phyloP scores from a whole-genome alignment of 2,888 invertebrate species.

The Amphipoea lucens region DNA sequence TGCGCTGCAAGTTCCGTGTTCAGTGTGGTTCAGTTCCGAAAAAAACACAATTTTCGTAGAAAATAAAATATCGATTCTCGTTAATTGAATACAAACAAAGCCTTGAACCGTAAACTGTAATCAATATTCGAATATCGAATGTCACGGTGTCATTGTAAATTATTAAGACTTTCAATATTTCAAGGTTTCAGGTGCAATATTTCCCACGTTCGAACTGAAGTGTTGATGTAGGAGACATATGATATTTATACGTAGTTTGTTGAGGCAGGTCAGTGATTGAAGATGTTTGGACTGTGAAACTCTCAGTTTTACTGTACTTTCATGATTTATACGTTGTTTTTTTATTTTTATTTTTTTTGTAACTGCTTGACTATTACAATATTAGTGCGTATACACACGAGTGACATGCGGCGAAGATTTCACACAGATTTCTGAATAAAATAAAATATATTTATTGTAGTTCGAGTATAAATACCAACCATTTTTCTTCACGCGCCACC shows the following conservation, averaged over 20 bases:
- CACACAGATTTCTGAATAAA: no score
- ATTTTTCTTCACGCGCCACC: no score
- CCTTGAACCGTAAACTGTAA: conserved; percentile 31
- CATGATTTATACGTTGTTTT: background rate
- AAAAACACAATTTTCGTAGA: background rate
- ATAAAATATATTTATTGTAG: no score
- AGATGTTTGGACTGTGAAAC: background rate
- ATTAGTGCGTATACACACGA: background rate
- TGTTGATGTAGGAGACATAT: background rate
- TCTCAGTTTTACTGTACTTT: background rate
- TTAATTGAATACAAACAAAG: conserved; percentile 9
- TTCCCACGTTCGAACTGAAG: background rate
- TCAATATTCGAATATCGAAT: conserved; percentile 32
- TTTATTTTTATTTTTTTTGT: background rate
- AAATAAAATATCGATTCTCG: conserved; percentile 23
- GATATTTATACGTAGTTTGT: background rate
- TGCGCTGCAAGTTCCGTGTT: no score
- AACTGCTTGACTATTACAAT: background rate
- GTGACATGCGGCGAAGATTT: no score
- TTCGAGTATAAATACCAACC: no score
- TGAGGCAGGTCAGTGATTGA: conserved; percentile 8
- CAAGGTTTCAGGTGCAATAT: conserved; percentile 11
- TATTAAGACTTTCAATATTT: background rate
- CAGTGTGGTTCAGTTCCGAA: background rate
- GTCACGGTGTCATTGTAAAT: conserved; percentile 20